These are phyloP conservation scores for Silvanus unidentatus DNA, from an alignment of 2,888 invertebrate genomes.

Conservation along the genomic window DNA sequence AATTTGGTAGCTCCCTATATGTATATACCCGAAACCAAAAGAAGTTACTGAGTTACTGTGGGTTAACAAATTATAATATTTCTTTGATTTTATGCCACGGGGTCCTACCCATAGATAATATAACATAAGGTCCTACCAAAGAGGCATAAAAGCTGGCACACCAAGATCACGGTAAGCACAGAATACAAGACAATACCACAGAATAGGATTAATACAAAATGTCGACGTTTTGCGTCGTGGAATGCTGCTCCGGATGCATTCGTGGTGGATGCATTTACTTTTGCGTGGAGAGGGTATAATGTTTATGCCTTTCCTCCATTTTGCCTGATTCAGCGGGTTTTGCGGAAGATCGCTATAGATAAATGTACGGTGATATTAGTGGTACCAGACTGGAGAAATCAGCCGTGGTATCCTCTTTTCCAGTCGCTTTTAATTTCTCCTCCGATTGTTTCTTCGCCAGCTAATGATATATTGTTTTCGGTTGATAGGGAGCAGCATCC, in stretches of 20 bases:
- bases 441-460: constrained; percentile 2
- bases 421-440: not conserved
- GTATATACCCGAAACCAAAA: too few species aligned
- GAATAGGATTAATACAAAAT: constrained; percentile 7
- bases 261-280: constrained; percentile 16
- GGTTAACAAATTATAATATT: too few species aligned
- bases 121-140: too few species aligned
- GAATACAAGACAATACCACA: too few species aligned
- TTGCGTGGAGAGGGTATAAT: constrained; percentile 9
- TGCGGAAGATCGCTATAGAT: constrained; percentile 15
- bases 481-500: constrained; percentile 6
- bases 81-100: too few species aligned
- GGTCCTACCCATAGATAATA: too few species aligned
- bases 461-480: constrained; percentile 7
- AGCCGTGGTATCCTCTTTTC: constrained; percentile 7
- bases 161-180: too few species aligned
- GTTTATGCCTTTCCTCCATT: constrained; percentile 19
- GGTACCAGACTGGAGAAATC: constrained; percentile 9
- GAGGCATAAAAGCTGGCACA: too few species aligned
- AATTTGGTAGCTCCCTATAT: too few species aligned
- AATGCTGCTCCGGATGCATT: constrained; percentile 11
- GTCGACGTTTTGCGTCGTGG: constrained; percentile 6
- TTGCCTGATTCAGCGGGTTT: constrained; percentile 8
- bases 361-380: constrained; percentile 13
- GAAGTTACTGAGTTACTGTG: too few species aligned